phyloP scores from a whole-genome alignment of 2,113 vertebrate species.

The Octodon degus region DNA sequence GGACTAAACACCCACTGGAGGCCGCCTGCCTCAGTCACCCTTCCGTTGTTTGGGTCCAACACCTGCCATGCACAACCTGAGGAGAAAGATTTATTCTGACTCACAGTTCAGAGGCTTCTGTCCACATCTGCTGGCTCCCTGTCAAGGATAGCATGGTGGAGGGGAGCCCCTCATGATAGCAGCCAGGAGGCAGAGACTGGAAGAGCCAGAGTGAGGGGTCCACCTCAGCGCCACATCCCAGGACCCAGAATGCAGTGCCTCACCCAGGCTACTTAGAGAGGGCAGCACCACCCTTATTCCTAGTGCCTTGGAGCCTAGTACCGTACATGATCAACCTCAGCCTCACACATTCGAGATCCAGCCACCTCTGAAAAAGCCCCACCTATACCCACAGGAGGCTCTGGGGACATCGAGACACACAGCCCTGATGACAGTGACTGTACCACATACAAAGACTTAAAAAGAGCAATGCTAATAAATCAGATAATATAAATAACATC shows the following conservation, averaged over 20 bases:
- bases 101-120: background rate
- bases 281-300: background rate
- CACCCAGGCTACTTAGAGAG: background rate
- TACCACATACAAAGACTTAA: background rate
- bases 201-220: background rate
- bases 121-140: background rate
- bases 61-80: background rate
- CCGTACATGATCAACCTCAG: background rate
- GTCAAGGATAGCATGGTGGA: background rate
- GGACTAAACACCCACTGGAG: background rate
- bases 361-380: background rate
- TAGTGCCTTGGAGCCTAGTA: background rate
- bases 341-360: background rate
- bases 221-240: background rate
- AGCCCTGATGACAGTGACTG: background rate
- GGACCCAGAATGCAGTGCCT: background rate
- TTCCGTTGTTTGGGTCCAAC: background rate
- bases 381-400: background rate
- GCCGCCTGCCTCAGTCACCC: background rate
- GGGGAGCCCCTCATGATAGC: background rate
- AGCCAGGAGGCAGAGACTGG: background rate
- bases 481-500: background rate
- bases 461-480: background rate
- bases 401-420: background rate
- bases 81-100: background rate